Base-by-base conservation (phyloP, 2,797 vertebrate species). In the Gobio occitaniae region DNA sequence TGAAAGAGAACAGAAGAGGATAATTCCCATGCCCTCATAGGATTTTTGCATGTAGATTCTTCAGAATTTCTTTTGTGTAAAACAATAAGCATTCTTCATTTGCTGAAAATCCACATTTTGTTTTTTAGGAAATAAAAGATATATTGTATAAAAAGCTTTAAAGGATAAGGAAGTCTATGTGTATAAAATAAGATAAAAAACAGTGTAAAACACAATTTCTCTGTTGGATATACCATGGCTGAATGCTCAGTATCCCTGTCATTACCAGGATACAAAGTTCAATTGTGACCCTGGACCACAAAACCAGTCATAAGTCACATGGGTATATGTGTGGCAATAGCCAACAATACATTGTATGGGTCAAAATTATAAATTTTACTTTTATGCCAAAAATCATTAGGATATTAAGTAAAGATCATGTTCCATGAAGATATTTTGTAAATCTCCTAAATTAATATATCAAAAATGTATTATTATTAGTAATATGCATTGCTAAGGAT, bases 161-260 rank as follows among this genome's bases (percentile, higher is more conserved):
- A 59, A 75, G 17, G 72, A 75, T 13, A 29, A 61, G 76, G 10
- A 78, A 32, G 29, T 47, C 16, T 78, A 17, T 0, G 2, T 65
- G 21, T 29, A 19, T 10, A 2, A 48, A 47, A 65, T 3, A 29
- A 25, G 2, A 61, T 41, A 15, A 36, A 41, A 69, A 38, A 80
- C 12, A 38, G 4, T 10, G 25, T 8, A 3, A 70, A 19, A 13
- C 70, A 72, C 47, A 50, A 21, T 47, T 11, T 80, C 78, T 68
- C 61, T 66, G 29, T 50, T 68, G n/a, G 54, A 65, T 65, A 78
- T 9, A 32, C 41, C 25, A 76, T 25, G 63, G 48, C 12, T 80
- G 32, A 80, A 80, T 16, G 63, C 7, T n/a, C 12, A 54, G 32
- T 70, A 48, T 69, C 7, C 48, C 77, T 78, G 25, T 29, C 25